Conservation (phyloP, 2,797 vertebrate genomes). For the Fringilla coelebs region DNA sequence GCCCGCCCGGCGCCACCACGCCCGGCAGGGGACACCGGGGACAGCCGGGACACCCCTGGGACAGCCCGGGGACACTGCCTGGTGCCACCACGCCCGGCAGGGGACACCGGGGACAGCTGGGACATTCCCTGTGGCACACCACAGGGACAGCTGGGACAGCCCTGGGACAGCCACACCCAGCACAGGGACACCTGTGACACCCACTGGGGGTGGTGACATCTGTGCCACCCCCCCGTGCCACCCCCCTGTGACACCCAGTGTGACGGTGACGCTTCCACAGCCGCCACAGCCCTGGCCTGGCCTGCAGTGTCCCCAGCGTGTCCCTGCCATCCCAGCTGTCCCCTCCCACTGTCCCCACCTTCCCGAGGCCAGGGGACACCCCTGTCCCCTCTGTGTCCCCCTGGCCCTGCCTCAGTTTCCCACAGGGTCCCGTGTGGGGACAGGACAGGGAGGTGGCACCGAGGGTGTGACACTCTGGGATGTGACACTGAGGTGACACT, state of each 20-base stretch:
- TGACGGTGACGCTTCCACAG: neutral
- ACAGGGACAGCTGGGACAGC: neutral
- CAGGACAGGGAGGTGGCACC: fast-evolving
- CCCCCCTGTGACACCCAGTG: neutral
- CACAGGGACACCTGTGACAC: neutral
- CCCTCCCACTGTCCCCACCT: neutral
- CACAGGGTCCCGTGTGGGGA: neutral
- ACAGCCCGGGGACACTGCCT: neutral
- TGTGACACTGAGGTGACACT: neutral
- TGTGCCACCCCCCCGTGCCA: neutral
- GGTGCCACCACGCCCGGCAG: neutral
- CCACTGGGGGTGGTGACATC: neutral
- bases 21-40: neutral
- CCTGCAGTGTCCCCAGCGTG: neutral
- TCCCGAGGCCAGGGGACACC: fast-evolving
- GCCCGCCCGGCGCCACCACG: neutral
- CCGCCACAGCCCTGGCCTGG: fast-evolving
- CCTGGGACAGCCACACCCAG: too few relatives aligned
- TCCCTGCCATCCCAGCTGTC: too few relatives aligned
- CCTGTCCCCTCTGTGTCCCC: neutral
- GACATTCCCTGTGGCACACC: too few relatives aligned
- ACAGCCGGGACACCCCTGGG: neutral
- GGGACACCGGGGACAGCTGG: neutral
- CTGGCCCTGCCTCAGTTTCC: neutral
- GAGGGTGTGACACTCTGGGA: neutral